phyloP scores from a whole-genome alignment of 1,140 invertebrate genomes.

The Nasonia longicornis region DNA sequence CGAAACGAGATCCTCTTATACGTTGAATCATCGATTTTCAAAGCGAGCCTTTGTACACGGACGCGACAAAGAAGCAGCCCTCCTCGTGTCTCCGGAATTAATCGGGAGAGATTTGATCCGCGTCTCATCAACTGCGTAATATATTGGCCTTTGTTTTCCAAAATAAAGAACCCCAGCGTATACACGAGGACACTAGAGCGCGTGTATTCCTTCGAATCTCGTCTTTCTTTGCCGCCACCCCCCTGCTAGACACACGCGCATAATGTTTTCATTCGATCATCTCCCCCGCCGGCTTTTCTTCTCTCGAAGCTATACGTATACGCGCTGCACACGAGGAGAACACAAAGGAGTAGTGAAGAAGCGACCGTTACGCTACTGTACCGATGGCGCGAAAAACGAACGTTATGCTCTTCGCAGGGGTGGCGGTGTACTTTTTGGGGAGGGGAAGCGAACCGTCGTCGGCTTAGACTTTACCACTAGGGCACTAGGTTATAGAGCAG shows the following conservation, averaged over 20 bases:
- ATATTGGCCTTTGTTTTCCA: conserved; percentile 16
- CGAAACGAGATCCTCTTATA: not conserved
- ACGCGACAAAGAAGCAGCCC: not conserved
- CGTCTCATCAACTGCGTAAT: conserved; percentile 35
- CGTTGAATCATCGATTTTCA: not conserved
- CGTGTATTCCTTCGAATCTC: conserved; percentile 7
- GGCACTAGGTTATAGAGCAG: conserved; percentile 68
- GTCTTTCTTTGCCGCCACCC: conserved; percentile 33
- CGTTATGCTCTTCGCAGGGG: conserved; percentile 31
- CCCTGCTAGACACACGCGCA: not conserved
- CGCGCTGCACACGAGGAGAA: no score
- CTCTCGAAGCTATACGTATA: not conserved
- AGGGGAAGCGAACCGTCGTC: conserved; percentile 48
- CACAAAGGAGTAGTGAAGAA: conserved; percentile 44
- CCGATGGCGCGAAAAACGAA: conserved; percentile 25
- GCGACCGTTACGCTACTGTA: conserved; percentile 31
- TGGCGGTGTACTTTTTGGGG: conserved; percentile 52
- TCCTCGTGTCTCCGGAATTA: not conserved
- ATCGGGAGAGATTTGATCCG: not conserved
- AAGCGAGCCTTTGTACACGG: not conserved
- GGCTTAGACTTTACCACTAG: conserved; percentile 57
- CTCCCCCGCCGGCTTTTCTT: conserved; percentile 32
- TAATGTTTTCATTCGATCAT: conserved; percentile 43
- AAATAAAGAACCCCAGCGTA: conserved; percentile 16
- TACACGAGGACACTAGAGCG: not conserved